Base-by-base conservation (phyloP, 2,113 vertebrate species). In the cat (Felis catus) region DNA sequence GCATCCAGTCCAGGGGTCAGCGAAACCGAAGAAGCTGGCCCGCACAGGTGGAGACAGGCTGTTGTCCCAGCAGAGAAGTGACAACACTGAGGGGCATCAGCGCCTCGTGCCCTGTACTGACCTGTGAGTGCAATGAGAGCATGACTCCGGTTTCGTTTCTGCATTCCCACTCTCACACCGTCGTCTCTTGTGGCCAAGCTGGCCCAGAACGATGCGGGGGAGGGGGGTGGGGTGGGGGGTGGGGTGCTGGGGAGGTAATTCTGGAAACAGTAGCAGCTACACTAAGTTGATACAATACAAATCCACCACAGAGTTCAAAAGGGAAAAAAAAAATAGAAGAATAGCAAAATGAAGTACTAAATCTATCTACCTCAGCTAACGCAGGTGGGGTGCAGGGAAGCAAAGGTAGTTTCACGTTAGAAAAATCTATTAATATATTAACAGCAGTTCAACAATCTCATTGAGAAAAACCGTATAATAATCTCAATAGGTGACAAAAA, bases 301-400 rank as follows among this genome's bases (percentile, higher is more conserved):
- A 93, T 66, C 53, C 12, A 95, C 41, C n/a, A 63, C n/a, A 66
- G 76, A 33, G 23, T 48, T 91, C 45, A 76, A 86, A 97, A 91
- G 45, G 25, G 73, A 27, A 89, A 36, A 89, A 89, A 84, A 89
- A 89, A 55, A 87, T 51, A 65, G 11, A 86, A 73, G 39, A 81
- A 90, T 7, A 84, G 19, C 68, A 96, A 85, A 84, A 87, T 90
- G 58, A 94, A 79, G 48, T 51, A 63, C 23, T 78, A 83, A 74
- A 91, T 51, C 71, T 80, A 63, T 85, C 58, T 83, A 51, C 33
- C 63, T 25, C 19, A 65, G 48, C 13, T 61, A 65, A 70, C 31
- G 23, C 74, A 87, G 68, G 6, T 83, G 79, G 92, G 10, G 61
- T 90, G 18, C 19, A 45, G 41, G 39, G 48, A 66, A 81, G 12